Conservation (phyloP, 2,113 vertebrate genomes). For the Hassar affinis region DNA sequence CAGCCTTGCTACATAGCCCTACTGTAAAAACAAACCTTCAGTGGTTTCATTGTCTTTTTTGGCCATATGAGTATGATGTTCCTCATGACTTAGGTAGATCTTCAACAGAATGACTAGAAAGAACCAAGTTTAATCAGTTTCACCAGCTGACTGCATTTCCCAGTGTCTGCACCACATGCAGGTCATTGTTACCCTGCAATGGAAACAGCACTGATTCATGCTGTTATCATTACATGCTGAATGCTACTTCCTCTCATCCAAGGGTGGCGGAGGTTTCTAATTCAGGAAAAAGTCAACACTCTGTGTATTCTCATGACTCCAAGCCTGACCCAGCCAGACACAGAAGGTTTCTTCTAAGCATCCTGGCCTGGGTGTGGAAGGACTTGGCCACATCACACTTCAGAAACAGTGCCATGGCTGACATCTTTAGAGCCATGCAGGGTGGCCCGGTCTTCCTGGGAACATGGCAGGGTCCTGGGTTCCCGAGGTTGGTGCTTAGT, state of each 20-base stretch:
- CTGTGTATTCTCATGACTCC: conserved; percentile 6
- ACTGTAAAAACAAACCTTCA: conserved; percentile 28
- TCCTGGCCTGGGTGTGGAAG: conserved; percentile 38
- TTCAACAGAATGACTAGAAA: conserved; percentile 14
- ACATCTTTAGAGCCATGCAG: conserved; percentile 9
- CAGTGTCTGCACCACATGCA: background rate
- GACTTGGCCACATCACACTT: conserved; percentile 14
- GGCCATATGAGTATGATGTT: background rate
- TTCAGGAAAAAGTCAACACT: conserved; percentile 11
- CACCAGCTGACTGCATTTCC: background rate
- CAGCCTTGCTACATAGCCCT: background rate
- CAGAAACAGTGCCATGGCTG: conserved; percentile 15
- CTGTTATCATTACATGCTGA: conserved; percentile 22
- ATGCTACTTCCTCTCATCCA: background rate
- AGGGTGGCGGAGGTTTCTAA: conserved; percentile 27
- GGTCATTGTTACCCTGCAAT: background rate
- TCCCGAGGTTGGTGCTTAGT: conserved; percentile 4
- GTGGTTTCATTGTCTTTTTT: background rate
- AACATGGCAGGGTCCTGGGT: conserved; percentile 15
- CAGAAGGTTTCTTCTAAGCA: conserved; percentile 7
- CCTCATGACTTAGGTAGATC: background rate
- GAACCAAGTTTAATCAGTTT: conserved; percentile 1
- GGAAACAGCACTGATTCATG: conserved; percentile 24
- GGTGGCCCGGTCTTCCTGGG: conserved; percentile 17
- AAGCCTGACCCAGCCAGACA: conserved; percentile 1